phyloP scores from a whole-genome alignment of 1,140 invertebrate species.

The Ptiloglossa arizonensis region DNA sequence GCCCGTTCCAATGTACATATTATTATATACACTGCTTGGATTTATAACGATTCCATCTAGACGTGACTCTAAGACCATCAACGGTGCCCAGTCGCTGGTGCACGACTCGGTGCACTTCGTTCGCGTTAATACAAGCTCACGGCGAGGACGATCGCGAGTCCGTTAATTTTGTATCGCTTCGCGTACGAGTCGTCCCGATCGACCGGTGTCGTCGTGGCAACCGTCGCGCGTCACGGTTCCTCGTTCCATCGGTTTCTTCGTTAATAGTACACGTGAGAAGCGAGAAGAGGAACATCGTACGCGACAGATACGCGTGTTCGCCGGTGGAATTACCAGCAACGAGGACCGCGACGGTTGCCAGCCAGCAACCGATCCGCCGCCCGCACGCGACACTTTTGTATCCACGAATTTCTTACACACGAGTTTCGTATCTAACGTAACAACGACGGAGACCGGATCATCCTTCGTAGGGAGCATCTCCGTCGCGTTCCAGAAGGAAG shows the following conservation, averaged over 20 bases:
- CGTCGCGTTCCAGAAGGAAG: background rate
- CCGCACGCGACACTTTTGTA: conserved; percentile 58
- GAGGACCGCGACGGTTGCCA: too few species aligned
- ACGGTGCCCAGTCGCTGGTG: background rate
- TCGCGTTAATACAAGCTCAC: too few species aligned
- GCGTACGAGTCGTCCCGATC: too few species aligned
- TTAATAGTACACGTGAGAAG: too few species aligned
- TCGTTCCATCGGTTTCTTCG: too few species aligned
- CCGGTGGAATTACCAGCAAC: conserved; percentile 49
- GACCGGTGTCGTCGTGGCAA: too few species aligned
- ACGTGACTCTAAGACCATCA: background rate
- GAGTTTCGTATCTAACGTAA: conserved; percentile 7
- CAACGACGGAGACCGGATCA: background rate
- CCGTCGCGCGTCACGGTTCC: too few species aligned
- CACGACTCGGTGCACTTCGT: background rate
- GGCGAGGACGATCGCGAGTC: too few species aligned
- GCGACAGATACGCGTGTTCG: too few species aligned
- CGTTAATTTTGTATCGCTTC: too few species aligned
- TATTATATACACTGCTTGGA: background rate
- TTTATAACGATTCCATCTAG: background rate
- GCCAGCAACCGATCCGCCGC: conserved; percentile 21
- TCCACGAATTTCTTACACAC: conserved; percentile 40
- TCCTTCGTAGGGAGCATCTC: background rate
- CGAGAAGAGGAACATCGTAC: too few species aligned
- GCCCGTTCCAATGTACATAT: background rate